Evolutionary conservation across 2,113 vertebrate species (phyloP).

Genomic region (Melanerpes aurifrons): DNA sequence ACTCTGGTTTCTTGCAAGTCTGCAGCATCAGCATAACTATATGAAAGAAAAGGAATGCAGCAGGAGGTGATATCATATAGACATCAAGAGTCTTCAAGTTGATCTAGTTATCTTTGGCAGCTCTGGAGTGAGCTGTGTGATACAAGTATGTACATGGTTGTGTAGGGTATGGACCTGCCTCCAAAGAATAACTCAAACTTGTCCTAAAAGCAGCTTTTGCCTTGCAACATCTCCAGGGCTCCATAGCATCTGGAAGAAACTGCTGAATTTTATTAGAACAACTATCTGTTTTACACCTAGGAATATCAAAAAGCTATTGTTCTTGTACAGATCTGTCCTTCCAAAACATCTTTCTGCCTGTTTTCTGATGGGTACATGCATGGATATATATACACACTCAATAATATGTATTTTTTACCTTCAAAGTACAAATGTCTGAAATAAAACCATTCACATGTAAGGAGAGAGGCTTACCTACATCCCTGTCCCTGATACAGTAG

Average conservation of each 20-base stretch:
- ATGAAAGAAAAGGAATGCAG: not conserved
- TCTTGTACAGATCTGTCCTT: not conserved
- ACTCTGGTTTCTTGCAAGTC: not conserved
- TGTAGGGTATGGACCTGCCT: not conserved
- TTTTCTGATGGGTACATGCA: not conserved
- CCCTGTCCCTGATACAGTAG: conserved; percentile 92
- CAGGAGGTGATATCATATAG: not conserved
- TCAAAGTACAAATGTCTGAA: not conserved
- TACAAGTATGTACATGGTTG: not conserved
- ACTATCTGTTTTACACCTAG: not conserved
- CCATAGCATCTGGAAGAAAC: not conserved
- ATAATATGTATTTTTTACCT: not conserved
- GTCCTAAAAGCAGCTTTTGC: not conserved
- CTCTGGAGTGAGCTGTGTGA: not conserved
- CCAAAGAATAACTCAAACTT: not conserved
- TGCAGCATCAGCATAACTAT: fast-evolving
- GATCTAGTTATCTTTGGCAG: not conserved
- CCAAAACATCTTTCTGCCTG: not conserved
- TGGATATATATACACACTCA: not conserved
- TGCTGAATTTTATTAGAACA: not conserved
- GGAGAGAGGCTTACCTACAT: conserved; percentile 82
- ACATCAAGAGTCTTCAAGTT: not conserved
- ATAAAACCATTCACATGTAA: not conserved
- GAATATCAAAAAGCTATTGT: not conserved
- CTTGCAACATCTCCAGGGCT: not conserved